phyloP scores from a whole-genome alignment of 2,113 vertebrate genomes.

The Narcine bancroftii region DNA sequence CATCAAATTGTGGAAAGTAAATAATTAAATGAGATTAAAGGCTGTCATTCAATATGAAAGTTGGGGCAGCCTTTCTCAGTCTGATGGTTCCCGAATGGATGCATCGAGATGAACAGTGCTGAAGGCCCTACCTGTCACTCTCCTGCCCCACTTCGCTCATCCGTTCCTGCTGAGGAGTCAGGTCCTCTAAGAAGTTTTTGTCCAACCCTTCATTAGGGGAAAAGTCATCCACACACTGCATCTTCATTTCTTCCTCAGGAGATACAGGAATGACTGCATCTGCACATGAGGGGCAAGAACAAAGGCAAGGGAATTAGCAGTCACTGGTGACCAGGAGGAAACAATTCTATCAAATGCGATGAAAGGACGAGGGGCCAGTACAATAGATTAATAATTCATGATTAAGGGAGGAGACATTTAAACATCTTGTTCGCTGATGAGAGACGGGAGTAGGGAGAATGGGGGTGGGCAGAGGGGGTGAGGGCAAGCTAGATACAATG shows the following conservation, averaged over 20 bases:
- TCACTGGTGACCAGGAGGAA: background rate
- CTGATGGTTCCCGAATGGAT: too few relatives aligned
- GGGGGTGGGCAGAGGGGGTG: background rate
- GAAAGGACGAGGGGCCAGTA: too few relatives aligned
- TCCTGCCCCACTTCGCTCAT: constrained; percentile 48
- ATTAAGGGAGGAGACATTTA: too few relatives aligned
- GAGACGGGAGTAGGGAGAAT: background rate
- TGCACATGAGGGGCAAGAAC: constrained; percentile 39
- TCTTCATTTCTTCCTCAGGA: constrained; percentile 46
- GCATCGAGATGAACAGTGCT: background rate
- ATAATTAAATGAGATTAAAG: background rate
- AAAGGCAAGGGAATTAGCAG: background rate
- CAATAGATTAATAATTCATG: too few relatives aligned
- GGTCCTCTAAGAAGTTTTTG: constrained; percentile 81
- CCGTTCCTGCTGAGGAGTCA: constrained; percentile 46
- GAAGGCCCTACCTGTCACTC: constrained; percentile 73
- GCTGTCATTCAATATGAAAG: background rate
- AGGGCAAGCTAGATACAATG: background rate
- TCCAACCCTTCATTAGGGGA: constrained; percentile 82
- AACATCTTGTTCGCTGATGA: too few relatives aligned
- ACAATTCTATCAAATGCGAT: too few relatives aligned
- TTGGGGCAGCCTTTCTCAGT: background rate
- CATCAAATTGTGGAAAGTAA: background rate
- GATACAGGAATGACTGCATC: constrained; percentile 47
- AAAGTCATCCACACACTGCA: constrained; percentile 83